Evolutionary conservation across 2,888 invertebrate genomes (phyloP).

Genomic region (Phorcus lineatus): DNA sequence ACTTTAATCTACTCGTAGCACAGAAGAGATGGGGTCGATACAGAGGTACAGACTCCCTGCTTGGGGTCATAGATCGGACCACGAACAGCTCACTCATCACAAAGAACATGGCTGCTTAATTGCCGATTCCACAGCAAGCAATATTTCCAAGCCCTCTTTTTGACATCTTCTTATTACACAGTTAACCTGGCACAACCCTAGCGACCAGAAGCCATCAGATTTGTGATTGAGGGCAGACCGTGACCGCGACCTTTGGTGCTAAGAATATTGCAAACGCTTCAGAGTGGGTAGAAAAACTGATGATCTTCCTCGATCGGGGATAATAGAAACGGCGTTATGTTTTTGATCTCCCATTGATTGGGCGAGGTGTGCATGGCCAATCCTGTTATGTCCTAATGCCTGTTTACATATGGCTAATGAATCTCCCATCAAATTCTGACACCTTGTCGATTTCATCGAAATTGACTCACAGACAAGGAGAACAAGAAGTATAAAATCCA

Average conservation of each 20-base stretch:
- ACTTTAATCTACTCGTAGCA: constrained; percentile 21
- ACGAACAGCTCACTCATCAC: constrained; percentile 21
- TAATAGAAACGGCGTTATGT: constrained; percentile 32
- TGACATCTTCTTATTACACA: constrained; percentile 42
- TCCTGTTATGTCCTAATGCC: constrained; percentile 28
- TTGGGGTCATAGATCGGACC: constrained; percentile 20
- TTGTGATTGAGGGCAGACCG: constrained; percentile 23
- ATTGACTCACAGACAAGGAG: constrained; percentile 10
- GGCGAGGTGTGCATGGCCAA: neutral
- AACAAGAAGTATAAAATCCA: constrained; percentile 18
- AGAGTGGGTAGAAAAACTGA: constrained; percentile 12
- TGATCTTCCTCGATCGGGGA: constrained; percentile 19
- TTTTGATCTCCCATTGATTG: constrained; percentile 31
- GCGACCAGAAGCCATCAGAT: constrained; percentile 27
- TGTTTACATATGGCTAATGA: constrained; percentile 46
- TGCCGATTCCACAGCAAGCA: constrained; percentile 29
- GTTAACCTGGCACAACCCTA: constrained; percentile 37
- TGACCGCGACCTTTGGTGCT: neutral
- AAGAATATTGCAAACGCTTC: constrained; percentile 14
- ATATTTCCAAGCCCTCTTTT: constrained; percentile 5
- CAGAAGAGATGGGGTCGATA: neutral
- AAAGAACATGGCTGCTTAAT: constrained; percentile 40
- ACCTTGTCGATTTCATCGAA: constrained; percentile 15
- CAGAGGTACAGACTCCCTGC: neutral
- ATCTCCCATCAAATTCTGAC: constrained; percentile 35